Conservation (phyloP, 2,113 vertebrate species). For the Dissostichus mawsoni region DNA sequence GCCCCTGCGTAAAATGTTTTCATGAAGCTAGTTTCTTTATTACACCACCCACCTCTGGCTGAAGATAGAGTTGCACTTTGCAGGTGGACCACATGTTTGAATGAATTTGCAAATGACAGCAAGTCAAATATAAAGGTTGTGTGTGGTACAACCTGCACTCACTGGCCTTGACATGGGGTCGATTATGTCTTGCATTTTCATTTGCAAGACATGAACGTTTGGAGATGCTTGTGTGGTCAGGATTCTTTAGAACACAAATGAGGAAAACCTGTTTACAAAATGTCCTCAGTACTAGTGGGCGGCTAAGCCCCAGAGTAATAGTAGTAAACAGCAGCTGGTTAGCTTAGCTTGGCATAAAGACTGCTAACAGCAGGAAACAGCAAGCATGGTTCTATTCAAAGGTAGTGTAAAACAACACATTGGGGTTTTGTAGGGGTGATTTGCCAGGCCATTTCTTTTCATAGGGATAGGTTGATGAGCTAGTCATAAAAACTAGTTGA, state of each 20-base stretch:
- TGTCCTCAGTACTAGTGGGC: too few species aligned
- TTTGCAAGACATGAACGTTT: too few species aligned
- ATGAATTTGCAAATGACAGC: slow-evolving; percentile 9
- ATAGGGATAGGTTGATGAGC: neutral
- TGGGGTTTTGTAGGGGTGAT: neutral
- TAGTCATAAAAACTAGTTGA: too few species aligned
- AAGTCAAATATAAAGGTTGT: too few species aligned
- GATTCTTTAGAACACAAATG: too few species aligned
- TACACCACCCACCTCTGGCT: slow-evolving; percentile 30
- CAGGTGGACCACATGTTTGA: slow-evolving; percentile 32
- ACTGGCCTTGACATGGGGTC: too few species aligned
- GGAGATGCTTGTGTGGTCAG: too few species aligned
- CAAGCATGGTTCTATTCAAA: neutral
- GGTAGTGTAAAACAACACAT: neutral
- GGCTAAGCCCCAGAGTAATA: neutral
- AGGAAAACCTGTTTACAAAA: too few species aligned
- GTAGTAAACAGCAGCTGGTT: neutral
- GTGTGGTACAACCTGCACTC: too few species aligned
- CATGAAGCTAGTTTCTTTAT: slow-evolving; percentile 13
- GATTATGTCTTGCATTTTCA: too few species aligned
- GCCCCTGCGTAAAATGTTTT: slow-evolving; percentile 41
- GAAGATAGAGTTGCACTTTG: slow-evolving; percentile 25
- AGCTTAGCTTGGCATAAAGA: neutral
- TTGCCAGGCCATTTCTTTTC: neutral
- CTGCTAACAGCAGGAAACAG: neutral